Base-by-base conservation (phyloP, 35 echinoderm and acorn worm species). In the Nesometra sesokonis region DNA sequence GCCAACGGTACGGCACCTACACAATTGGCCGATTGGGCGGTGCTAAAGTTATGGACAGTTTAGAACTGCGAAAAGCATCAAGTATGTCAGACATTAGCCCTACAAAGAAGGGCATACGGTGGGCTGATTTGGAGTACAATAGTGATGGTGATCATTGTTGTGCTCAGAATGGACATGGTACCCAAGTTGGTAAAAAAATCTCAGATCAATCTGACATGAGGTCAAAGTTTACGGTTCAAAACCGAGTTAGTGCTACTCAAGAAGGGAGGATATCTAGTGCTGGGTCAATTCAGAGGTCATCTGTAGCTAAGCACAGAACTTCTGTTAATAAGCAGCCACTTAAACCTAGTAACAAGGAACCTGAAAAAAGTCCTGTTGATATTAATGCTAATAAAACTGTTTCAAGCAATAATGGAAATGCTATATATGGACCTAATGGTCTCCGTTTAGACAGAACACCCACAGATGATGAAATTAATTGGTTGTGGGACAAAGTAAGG, bases 391-490 rank as follows among this genome's bases (percentile, higher is more conserved):
- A 67, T 67, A 67, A 27, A 67, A 67, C 7, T 67, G 52, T 67
- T 67, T 1, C 52, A 67, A 67, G 52, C 52, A 27, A 5, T 19
- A 67, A 67, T 67, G 52, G 52, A 67, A 67, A 67, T 19, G 52
- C 52, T 1, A 27, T 67, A 7, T 83, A 83, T 39, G 37, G 34
- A 17, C 33, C 82, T 31, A 90, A 93, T 87, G 92, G 88, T 35
- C 57, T 89, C 27, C 84, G 85, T 7, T 83, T 99, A 19, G 90
- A 99, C 36, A 99, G 94, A 85, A 99, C 96, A 31, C 96, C 96
- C 1, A 99, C 96, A 31, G 96, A 99, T 83, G 96, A 94, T 17
- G 96, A 99, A 86, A 99, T 99, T 29, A 99, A 99, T 57, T 93
- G 90, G 90, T 39, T 99, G 29, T 99, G 96, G 96, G 90, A 99